Percentiles rank a stretch among this genome's conserved stretches.
These are phyloP conservation scores for Paragorgia papillata DNA, from an alignment of 92 coral and sea anemone species.

Conservation along the genomic window DNA sequence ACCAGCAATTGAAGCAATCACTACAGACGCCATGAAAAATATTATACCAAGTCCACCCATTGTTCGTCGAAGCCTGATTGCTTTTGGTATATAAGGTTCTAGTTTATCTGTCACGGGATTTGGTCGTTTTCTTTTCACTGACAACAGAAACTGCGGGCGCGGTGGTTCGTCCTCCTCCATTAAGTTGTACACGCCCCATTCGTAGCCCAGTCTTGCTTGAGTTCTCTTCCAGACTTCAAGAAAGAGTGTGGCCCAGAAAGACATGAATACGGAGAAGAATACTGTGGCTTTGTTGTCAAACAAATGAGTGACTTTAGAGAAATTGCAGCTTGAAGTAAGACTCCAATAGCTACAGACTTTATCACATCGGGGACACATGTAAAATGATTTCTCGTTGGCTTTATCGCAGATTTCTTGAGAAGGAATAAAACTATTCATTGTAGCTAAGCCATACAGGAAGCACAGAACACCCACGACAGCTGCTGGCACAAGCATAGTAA, in stretches of 20 bases:
- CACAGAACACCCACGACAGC: conserved; percentile 59
- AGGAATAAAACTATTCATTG: conserved; percentile 34
- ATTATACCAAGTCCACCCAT: conserved; percentile 44
- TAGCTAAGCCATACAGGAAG: conserved; percentile 47
- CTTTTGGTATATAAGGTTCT: conserved; percentile 57
- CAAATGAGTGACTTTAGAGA: conserved; percentile 45
- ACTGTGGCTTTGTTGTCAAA: conserved; percentile 63
- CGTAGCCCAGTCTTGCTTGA: conserved; percentile 53
- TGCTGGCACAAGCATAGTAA: conserved; percentile 51
- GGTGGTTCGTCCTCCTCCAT: conserved; percentile 61
- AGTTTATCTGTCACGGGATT: conserved; percentile 60
- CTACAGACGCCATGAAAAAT: conserved; percentile 49
- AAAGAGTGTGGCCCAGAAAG: conserved; percentile 59
- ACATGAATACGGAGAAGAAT: conserved; percentile 57
- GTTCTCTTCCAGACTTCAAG: conserved; percentile 62
- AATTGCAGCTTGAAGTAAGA: conserved; percentile 48
- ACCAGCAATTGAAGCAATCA: conserved; percentile 49
- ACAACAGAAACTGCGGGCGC: conserved; percentile 59
- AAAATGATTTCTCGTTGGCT: conserved; percentile 58
- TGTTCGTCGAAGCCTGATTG: conserved; percentile 39
- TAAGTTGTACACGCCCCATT: conserved; percentile 60
- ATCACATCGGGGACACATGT: conserved; percentile 69
- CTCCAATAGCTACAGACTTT: conserved; percentile 61
- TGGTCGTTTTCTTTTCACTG: conserved; percentile 36
- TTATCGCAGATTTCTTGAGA: conserved; percentile 51